Conservation (phyloP, 2,113 vertebrate genomes). For the Chionodraco myersi region DNA sequence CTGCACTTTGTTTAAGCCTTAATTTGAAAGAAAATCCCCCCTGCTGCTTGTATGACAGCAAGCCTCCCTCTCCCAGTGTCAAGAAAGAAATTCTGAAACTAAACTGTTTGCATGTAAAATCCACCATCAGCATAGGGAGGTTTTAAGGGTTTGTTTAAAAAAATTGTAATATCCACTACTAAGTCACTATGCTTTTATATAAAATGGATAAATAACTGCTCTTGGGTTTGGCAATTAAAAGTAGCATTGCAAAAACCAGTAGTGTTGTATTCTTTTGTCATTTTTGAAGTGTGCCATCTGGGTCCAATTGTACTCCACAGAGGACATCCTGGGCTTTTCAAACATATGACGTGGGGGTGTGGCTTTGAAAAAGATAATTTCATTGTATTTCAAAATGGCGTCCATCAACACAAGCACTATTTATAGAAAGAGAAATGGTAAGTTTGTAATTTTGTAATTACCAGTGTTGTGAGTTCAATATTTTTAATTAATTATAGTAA, state of each 20-base stretch:
- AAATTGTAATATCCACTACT: background rate
- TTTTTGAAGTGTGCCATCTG: background rate
- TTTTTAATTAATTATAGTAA: too few relatives aligned
- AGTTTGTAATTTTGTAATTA: too few relatives aligned
- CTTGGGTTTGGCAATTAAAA: slow-evolving; percentile 35
- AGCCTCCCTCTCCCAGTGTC: slow-evolving; percentile 1
- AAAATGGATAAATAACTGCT: background rate
- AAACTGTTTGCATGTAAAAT: background rate
- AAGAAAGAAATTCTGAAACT: background rate
- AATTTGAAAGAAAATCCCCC: background rate
- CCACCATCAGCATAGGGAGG: background rate
- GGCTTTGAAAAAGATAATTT: too few relatives aligned
- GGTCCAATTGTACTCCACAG: too few relatives aligned
- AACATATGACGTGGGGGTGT: too few relatives aligned
- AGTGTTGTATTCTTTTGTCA: slow-evolving; percentile 6
- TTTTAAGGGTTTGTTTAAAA: background rate
- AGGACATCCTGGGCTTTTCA: too few relatives aligned
- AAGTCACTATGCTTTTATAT: background rate
- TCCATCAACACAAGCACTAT: too few relatives aligned
- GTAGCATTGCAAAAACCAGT: background rate
- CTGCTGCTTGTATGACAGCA: background rate
- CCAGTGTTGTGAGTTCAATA: too few relatives aligned
- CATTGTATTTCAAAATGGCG: too few relatives aligned
- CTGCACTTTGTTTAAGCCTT: slow-evolving; percentile 30
- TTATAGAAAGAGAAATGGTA: too few relatives aligned